Evolutionary conservation across 2,113 vertebrate genomes (phyloP).

Genomic region (Lagopus muta): DNA sequence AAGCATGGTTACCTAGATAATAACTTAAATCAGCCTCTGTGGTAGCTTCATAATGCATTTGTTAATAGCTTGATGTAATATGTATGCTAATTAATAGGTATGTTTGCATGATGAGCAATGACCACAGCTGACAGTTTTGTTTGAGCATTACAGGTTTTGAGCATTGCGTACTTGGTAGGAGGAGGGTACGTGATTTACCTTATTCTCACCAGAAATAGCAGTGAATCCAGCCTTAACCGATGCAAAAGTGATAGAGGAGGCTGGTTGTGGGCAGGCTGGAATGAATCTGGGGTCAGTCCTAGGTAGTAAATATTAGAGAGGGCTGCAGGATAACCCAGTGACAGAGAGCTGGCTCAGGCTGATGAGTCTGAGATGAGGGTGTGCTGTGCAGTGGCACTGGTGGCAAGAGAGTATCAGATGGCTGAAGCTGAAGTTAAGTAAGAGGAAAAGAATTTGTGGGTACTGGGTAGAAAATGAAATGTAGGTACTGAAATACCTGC

Average conservation of each 20-base stretch:
- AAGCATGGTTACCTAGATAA: background rate
- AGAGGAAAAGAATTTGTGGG: background rate
- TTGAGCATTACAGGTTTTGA: background rate
- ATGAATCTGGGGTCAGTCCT: background rate
- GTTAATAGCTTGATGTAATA: background rate
- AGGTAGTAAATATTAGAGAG: rapidly evolving
- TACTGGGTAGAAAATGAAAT: background rate
- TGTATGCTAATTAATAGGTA: background rate
- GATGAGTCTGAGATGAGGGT: background rate
- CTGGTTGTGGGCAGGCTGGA: background rate
- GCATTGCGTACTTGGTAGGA: background rate
- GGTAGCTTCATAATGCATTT: background rate
- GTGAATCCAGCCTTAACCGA: background rate
- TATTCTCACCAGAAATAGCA: rapidly evolving
- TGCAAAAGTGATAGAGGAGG: background rate
- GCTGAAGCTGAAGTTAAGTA: background rate
- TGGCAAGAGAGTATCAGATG: background rate
- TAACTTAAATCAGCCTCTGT: background rate
- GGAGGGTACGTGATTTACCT: background rate
- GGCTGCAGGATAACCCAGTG: background rate
- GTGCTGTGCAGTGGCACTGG: background rate
- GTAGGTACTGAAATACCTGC: background rate
- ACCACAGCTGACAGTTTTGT: background rate
- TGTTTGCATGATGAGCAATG: background rate
- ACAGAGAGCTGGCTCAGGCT: background rate